Evolutionary conservation across 35 echinoderm and acorn worm species (phyloP).

Genomic region (Ophioderma brevispina): DNA sequence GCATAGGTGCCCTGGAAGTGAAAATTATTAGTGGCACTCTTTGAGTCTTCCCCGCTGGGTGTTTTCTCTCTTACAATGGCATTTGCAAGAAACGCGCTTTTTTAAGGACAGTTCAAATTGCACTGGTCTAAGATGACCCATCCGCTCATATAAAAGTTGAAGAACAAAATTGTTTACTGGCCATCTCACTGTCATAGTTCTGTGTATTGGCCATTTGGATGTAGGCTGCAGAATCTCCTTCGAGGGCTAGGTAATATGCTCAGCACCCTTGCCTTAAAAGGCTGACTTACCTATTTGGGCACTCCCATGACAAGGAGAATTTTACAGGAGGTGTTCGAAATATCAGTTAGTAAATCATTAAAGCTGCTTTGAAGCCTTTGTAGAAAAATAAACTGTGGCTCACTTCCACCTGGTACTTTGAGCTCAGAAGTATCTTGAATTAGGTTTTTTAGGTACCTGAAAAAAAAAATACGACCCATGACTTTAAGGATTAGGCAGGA

Average conservation of each 20-base stretch:
- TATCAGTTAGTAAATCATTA: background rate
- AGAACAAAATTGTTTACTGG: background rate
- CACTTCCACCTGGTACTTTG: background rate
- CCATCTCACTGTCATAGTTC: background rate
- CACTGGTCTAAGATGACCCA: background rate
- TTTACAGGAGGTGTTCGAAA: background rate
- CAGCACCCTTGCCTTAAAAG: background rate
- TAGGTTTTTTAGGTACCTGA: background rate
- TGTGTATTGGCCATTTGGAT: background rate
- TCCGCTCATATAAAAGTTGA: background rate
- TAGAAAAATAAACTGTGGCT: background rate
- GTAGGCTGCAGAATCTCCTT: background rate
- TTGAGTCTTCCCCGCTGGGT: too few species aligned
- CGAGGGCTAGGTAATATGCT: background rate
- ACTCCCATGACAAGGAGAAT: background rate
- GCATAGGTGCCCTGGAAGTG: background rate
- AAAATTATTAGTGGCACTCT: background rate
- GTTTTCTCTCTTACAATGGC: background rate
- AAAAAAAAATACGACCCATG: background rate
- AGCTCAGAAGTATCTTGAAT: background rate
- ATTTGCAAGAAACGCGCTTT: background rate
- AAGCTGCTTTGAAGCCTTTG: background rate
- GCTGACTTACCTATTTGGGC: background rate
- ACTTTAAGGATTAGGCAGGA: too few species aligned
- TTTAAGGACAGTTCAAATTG: background rate